Evolutionary conservation across 92 coral and sea anemone species (phyloP), one percentile per base, ranked within the genome.

Genomic region (Virgularia gustaviana): DNA sequence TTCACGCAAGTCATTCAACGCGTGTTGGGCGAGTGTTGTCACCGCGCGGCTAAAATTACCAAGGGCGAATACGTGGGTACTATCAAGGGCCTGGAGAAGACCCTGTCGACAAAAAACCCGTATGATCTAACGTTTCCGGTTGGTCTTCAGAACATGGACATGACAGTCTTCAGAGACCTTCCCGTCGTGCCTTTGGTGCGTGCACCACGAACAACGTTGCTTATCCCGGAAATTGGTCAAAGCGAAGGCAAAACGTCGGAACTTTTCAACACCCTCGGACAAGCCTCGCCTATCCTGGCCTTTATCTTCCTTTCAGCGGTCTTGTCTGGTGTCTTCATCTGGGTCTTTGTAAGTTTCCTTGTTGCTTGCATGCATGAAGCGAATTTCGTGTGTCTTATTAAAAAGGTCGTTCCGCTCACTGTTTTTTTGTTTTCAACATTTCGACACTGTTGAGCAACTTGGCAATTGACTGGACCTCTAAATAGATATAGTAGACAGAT

Each of bases 271-370:
- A 94, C 99, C 2, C 96, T 94, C 8, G 81, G 89, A 39, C 79
- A 78, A 35, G 99, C 99, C 1, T 94, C 96, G 99, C 96, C 96
- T 6, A 94, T 94, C 34, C 85, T 94, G 18, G 86, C 86, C 23
- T 94, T 94, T 73, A 94, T 94, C 23, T 75, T 94, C 6, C 89
- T 94, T 3, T 96, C 99, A 0, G 99, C 99, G 0, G 88, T 96
- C 4, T 72, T 94, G 10, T 94, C 99, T 47, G 99, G 99, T 0
- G 86, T 94, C 39, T 89, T 94, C 37, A 89, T 94, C 25, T 89
- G 99, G 99, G 59, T 84, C 38, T 53, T 94, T 81, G 99, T 94
- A 63, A 87, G 98, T 36, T 16, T 11, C 9, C 36, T 24, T 30
- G 3, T 15, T 52, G 11, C 3, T 34, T 12, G 36, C 25, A 3